Base-by-base conservation (phyloP, 1,140 invertebrate genomes). In the Ceratoteleas bidentatus region DNA sequence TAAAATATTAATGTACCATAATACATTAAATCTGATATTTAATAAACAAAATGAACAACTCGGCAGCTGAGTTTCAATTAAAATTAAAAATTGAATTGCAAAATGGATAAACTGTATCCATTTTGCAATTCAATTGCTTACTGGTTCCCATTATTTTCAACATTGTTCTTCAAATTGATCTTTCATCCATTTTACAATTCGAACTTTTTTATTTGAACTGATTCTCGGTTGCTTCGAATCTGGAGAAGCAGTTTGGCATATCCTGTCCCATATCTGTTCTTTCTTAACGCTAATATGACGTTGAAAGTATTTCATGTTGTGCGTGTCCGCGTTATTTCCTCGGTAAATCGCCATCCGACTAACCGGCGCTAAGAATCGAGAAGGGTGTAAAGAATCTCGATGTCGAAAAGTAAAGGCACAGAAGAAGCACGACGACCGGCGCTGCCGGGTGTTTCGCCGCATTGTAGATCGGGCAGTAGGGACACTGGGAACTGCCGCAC, bases 401-500 rank as follows among this genome's bases (percentile, higher is more conserved):
- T 9, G 87, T 53, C 0, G 84, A 81, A 11, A 89, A 60, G 8
- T 90, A 43, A 9, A 88, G 14, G n/a, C 86, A 89, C 10, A 87
- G 9, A 3, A 86, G 65, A 24, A 92, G 56, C 36, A 91, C 36
- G 9, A 91, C 81, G 58, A 84, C 82, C 0, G 93, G 86, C 5
- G 92, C 85, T 0, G 89, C 81, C 9, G 91, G 77, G 14, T 89
- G 61, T 2, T 89, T 82, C n/a, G 94, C 95, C 40, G 93, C 89
- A 85, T 97, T 97, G 91, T 97, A 98, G 81, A 97, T 97, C 24
- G 96, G 95, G 91, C 98, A 99, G 88, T 99, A 99, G 0, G 98
- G 98, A 92, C 98, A 99, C 89, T 99, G 98, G 50, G 97, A 99
- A 15, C 97, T 99, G 36, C 98, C 98, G 88, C 98, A 99, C n/a